These are phyloP conservation scores for Oryzias woworae DNA, from an alignment of 2,113 vertebrate species.

Conservation along the genomic window DNA sequence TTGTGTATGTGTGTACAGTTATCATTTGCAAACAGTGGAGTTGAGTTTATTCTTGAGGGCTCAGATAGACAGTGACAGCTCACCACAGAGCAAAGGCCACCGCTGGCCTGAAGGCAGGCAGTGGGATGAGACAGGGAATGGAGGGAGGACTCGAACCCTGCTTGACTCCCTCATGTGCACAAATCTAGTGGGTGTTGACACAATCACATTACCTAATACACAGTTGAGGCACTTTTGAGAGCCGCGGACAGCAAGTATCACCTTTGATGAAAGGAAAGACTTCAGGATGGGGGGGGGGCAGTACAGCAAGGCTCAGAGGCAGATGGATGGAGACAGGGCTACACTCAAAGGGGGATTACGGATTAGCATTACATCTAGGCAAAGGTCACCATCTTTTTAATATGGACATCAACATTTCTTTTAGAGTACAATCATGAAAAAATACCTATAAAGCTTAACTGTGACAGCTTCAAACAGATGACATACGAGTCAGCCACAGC, in stretches of 20 bases:
- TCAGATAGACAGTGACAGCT: conserved; percentile 67
- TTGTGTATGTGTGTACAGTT: conserved; percentile 27
- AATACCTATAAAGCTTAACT: no score
- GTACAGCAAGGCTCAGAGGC: background rate
- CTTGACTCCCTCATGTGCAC: conserved; percentile 44
- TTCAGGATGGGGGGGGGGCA: background rate
- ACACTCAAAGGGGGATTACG: background rate
- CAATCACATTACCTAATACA: conserved; percentile 60
- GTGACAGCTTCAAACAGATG: no score
- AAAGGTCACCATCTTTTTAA: no score
- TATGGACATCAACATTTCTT: no score
- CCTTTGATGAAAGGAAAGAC: conserved; percentile 33
- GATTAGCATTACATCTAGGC: background rate
- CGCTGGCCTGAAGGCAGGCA: conserved; percentile 48
- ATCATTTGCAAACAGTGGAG: conserved; percentile 38
- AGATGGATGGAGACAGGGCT: background rate
- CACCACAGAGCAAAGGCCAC: conserved; percentile 63
- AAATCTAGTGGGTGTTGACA: conserved; percentile 43
- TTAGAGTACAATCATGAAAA: no score
- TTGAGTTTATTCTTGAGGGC: conserved; percentile 42
- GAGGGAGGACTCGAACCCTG: conserved; percentile 29
- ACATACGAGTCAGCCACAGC: no score
- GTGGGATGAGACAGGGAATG: background rate
- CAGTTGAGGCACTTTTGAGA: conserved; percentile 11
- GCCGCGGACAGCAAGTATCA: background rate